Base-by-base conservation (phyloP, 2,113 vertebrate species). In the Actenoides lindsayi region DNA sequence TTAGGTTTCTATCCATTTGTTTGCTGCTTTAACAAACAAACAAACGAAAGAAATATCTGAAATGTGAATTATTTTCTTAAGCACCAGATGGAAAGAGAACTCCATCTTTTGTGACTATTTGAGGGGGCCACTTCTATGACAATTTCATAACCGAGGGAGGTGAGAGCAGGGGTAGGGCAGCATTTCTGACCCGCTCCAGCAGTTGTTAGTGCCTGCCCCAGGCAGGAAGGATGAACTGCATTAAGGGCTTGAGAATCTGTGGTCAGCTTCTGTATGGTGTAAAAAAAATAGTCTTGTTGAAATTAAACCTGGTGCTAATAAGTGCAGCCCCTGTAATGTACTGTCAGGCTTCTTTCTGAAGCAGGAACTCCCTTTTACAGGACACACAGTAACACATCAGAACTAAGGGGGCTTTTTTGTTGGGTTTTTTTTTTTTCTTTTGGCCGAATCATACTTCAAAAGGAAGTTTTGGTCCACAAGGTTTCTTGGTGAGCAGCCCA, bases 21-120 rank as follows among this genome's bases (percentile, higher is more conserved):
- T 93, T 93, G 93, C 93, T 96, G 94, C 94, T 97, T 87, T 31
- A 5, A 39, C 56, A 79, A 75, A 54, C 54, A 67, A 50, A 21
- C 33, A 11, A 48, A 21, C 28, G 10, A 15, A 20, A 16, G 12
- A 60, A 53, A 21, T 56, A 67, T 46, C 73, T 67, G 75, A 97
- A 97, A 96, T 97, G 94, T 96, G 96, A 97, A 97, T 94, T 87
- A 70, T 65, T 90, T 96, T 95, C 95, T 95, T 92, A 91, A 83
- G 91, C 67, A 89, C 84, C 96, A 94, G 91, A 67, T 75, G 89
- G 80, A 89, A 96, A 94, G 75, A 89, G 76, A 95, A 73, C 39
- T 83, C 70, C n/a, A 81, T 92, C 75, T 74, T 86, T 93, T 83
- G 53, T 87, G 83, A 89, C 60, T 89, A 74, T 81, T 87, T 69